Base-by-base conservation (phyloP, 2,113 vertebrate species). In the Microtus richardsoni region DNA sequence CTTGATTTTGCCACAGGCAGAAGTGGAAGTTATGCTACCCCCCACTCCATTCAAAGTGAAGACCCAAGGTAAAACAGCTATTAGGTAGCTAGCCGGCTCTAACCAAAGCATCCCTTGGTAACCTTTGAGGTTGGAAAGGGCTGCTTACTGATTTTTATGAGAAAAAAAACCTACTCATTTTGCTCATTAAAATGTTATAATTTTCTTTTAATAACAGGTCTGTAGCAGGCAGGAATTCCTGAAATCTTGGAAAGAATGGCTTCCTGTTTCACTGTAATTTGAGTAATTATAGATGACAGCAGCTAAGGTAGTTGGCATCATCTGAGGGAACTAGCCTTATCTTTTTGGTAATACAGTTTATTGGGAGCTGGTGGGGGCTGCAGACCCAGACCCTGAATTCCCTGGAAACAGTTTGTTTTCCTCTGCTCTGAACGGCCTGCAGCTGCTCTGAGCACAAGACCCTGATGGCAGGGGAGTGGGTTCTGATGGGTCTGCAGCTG, bases 151-250 rank as follows among this genome's bases (percentile, higher is more conserved):
- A 28, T 80, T 90, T 93, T 86, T 84, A 90, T 84, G 77, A 39
- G 36, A 47, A n/a, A 80, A 36, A 73, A 91, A 91, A 26, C 41
- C 39, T 79, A 78, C 39, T 94, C 54, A 78, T 86, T 96, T 88
- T 88, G 2, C 33, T 96, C 58, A 68, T 84, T 92, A 93, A 85
- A 84, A 85, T 85, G 33, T 88, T 94, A 94, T 54, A 54, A 92
- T 96, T 96, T 97, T 91, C 82, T 89, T 85, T 86, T 96, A 94
- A 92, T 96, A 91, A 70, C 30, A 96, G 78, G 12, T 78, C 71
- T 96, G 28, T 41, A 71, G 73, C 66, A 88, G 93, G 85, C 91
- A 86, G 93, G 88, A 91, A 90, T 93, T 94, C 85, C 74, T 49
- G 17, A 95, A 95, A 75, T 47, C 13, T 36, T 94, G n/a, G 49